phyloP scores from a whole-genome alignment of 2,113 vertebrate species.

The Leucoraja erinaceus region DNA sequence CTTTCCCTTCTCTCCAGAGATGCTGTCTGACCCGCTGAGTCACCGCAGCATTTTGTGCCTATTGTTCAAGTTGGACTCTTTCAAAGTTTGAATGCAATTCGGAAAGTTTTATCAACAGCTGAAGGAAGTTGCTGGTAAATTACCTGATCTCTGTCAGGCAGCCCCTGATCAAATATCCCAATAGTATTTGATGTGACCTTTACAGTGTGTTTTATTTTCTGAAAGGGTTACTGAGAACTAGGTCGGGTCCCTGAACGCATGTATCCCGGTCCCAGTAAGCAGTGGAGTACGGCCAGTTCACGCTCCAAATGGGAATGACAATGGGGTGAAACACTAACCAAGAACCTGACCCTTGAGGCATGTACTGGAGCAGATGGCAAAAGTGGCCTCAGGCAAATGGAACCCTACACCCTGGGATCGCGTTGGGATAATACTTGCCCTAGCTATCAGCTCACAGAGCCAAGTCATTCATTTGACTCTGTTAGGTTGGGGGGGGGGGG shows the following conservation, averaged over 20 bases:
- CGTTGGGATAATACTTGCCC: background rate
- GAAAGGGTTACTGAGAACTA: background rate
- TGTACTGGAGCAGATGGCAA: conserved; percentile 29
- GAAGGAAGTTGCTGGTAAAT: background rate
- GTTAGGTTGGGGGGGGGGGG: background rate
- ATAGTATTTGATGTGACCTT: background rate
- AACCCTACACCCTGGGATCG: conserved; percentile 31
- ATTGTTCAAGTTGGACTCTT: background rate
- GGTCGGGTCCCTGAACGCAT: background rate
- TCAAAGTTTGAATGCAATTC: background rate
- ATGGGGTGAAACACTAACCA: conserved; percentile 33
- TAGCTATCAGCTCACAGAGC: conserved; percentile 1
- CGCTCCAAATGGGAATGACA: conserved; percentile 23
- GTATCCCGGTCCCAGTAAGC: background rate
- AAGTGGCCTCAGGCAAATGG: conserved; percentile 30
- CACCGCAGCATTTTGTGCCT: too few relatives aligned
- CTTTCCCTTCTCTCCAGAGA: too few relatives aligned
- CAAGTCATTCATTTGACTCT: background rate
- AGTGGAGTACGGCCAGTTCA: background rate
- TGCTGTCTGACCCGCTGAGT: too few relatives aligned
- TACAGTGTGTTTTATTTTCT: background rate
- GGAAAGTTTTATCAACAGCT: background rate
- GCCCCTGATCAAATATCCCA: background rate
- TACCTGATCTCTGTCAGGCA: background rate
- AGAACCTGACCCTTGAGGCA: conserved; percentile 9